Percentiles rank a stretch among this genome's conserved stretches.
Conservation (phyloP, 2,888 invertebrate species). For the Aporophyla nigra region DNA sequence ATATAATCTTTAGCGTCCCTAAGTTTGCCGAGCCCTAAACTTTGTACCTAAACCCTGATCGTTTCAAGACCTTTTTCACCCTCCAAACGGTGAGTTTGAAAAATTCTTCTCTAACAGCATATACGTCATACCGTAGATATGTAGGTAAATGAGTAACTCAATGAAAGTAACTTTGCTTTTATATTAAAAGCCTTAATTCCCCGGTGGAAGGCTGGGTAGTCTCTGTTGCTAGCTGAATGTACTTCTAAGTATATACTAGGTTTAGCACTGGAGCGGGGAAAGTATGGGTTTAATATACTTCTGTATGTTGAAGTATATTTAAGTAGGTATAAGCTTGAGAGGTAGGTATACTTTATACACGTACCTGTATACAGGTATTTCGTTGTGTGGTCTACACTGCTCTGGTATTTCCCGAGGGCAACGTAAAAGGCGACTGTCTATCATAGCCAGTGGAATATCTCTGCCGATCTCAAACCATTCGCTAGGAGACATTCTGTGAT, state of each 20-base stretch:
- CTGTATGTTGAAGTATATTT: conserved; percentile 26
- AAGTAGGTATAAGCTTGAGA: conserved; percentile 5
- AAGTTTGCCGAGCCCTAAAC: conserved; percentile 27
- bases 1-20: conserved; percentile 16
- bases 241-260: conserved; percentile 56
- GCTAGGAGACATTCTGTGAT: conserved; percentile 14
- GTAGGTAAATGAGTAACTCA: conserved; percentile 50
- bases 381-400: conserved; percentile 1
- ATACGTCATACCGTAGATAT: conserved; percentile 34
- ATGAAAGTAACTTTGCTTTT: conserved; percentile 67
- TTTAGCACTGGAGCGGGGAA: conserved; percentile 45
- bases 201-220: conserved; percentile 51
- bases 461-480: conserved; percentile 6
- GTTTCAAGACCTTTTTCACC: conserved; percentile 29
- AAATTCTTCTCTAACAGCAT: conserved; percentile 30
- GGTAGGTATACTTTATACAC: conserved; percentile 3
- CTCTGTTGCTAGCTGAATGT: conserved; percentile 44
- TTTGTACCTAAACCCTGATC: conserved; percentile 25
- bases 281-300: conserved; percentile 50
- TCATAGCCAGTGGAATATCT: conserved; percentile 6
- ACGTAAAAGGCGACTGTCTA: conserved; percentile 11
- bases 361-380: conserved; percentile 10
- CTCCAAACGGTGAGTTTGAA: conserved; percentile 21
- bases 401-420: conserved; percentile 30
- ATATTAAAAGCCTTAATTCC: conserved; percentile 67